Base-by-base conservation (phyloP, 2,888 invertebrate genomes). In the Dendrolimus houi region DNA sequence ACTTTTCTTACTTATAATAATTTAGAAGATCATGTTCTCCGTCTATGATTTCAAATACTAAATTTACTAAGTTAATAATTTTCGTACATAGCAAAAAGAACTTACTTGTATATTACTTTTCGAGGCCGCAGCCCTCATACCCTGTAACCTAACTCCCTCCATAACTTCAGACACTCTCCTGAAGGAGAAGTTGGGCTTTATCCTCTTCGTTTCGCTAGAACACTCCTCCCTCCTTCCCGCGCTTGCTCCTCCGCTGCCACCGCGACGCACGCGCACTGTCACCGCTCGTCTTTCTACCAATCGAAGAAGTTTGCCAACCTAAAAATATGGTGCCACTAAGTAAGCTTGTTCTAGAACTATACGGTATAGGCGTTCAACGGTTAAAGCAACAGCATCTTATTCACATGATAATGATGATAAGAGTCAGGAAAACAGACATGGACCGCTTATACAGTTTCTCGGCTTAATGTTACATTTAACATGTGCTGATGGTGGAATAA, bases 91-190 rank as follows among this genome's bases (percentile, higher is more conserved):
- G 6, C 3, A 29, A 29, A 29, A 29, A 29, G 0, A 59, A 57
- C 60, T 57, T 41, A 81, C 84, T 69, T 81, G 83, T 58, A 81
- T 66, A 63, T 80, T 87, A 55, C 64, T 78, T 62, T 81, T 87
- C 1, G 84, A 80, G 9, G 77, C 77, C 0, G 86, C 77, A 2
- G 83, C 80, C 29, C 85, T 71, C 79, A 91, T 87, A 56, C 90
- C 78, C 67, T 90, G 89, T 60, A 90, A 63, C 8, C 91, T 67
- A 0, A 91, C 91, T 1, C 89, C 91, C 65, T 91, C 91, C 88
- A 91, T 88, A 56, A 91, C 91, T 57, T 91, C 91, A 0, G 91
- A 91, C n/a, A 91, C 91, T 13, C 91, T 70, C 56, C 91, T 67
- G 67, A 91, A 91, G 42, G 91, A 87, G 74, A 91, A 91, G 74